These are phyloP conservation scores for Clepsis dumicolana DNA, from an alignment of 2,888 invertebrate species.

Conservation along the genomic window DNA sequence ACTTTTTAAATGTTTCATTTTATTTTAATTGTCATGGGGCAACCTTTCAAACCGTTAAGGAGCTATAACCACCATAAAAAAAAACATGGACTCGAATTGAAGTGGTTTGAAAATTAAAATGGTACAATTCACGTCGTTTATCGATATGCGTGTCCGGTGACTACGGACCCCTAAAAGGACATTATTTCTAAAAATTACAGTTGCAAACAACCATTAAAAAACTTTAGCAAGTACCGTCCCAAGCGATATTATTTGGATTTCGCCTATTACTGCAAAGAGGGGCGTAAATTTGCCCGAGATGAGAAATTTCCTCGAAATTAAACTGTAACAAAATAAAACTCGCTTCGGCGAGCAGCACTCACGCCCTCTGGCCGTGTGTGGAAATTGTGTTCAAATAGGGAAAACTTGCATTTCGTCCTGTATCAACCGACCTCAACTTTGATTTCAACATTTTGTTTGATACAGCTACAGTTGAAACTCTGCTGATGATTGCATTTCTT, in stretches of 20 bases:
- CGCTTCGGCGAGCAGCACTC: slow-evolving; percentile 41
- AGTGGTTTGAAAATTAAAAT: too few relatives aligned
- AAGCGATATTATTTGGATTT: slow-evolving; percentile 41
- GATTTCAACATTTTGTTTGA: background rate
- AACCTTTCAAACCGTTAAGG: too few relatives aligned
- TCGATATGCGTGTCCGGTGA: background rate
- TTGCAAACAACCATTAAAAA: slow-evolving; percentile 42
- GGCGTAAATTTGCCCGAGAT: slow-evolving; percentile 42
- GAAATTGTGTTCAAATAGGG: slow-evolving; percentile 33
- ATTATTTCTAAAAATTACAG: slow-evolving; percentile 36
- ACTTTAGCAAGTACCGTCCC: slow-evolving; percentile 40
- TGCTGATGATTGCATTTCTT: too few relatives aligned
- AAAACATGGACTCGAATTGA: too few relatives aligned
- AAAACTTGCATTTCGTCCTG: slow-evolving; percentile 25
- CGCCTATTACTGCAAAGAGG: slow-evolving; percentile 43
- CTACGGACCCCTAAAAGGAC: slow-evolving; percentile 14
- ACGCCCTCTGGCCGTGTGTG: slow-evolving; percentile 42
- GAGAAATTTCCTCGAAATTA: slow-evolving; percentile 47
- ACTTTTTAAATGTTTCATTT: too few relatives aligned
- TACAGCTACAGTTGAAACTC: background rate
- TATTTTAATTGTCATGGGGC: too few relatives aligned
- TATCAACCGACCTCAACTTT: background rate
- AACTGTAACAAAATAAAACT: slow-evolving; percentile 47
- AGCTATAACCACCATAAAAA: too few relatives aligned
- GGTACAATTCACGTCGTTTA: too few relatives aligned